A percentile compares a stretch with the other conserved stretches of the same genome.
Conservation (phyloP, 2,113 vertebrate species). For the Pundamilia nyererei region DNA sequence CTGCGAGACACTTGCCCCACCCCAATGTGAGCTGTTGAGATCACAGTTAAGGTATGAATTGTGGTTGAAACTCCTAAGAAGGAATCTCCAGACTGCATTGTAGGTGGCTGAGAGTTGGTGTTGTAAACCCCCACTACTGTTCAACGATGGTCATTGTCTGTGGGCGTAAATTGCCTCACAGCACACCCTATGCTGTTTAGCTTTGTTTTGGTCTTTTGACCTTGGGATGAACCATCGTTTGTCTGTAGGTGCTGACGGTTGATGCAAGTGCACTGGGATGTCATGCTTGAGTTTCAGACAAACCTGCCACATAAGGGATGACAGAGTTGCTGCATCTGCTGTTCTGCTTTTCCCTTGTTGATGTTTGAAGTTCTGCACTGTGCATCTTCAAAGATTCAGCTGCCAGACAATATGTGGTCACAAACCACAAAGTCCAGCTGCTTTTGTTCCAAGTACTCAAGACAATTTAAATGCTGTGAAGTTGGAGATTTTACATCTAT, state of each 20-base stretch:
- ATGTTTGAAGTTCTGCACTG: neutral
- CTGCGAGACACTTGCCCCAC: neutral
- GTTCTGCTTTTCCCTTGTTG: neutral
- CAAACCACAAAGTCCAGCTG: neutral
- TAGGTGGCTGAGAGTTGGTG: neutral
- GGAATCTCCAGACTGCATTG: neutral
- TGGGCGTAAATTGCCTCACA: neutral
- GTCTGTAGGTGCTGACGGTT: neutral
- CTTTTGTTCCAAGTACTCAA: neutral
- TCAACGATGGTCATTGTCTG: neutral
- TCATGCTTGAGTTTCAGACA: neutral
- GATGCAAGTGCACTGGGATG: neutral
- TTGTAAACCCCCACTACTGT: accelerated
- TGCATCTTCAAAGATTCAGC: neutral
- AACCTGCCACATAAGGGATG: neutral
- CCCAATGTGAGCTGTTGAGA: neutral
- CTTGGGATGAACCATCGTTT: neutral
- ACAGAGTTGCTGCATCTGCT: neutral
- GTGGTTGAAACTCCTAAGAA: neutral
- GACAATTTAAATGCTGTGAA: neutral
- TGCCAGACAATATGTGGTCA: neutral
- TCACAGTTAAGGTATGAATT: neutral
- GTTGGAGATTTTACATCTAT: neutral
- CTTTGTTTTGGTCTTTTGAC: neutral
- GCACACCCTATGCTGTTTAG: neutral